Base-by-base conservation (phyloP, 1,140 invertebrate species). In the Scaptomyza pallida region DNA sequence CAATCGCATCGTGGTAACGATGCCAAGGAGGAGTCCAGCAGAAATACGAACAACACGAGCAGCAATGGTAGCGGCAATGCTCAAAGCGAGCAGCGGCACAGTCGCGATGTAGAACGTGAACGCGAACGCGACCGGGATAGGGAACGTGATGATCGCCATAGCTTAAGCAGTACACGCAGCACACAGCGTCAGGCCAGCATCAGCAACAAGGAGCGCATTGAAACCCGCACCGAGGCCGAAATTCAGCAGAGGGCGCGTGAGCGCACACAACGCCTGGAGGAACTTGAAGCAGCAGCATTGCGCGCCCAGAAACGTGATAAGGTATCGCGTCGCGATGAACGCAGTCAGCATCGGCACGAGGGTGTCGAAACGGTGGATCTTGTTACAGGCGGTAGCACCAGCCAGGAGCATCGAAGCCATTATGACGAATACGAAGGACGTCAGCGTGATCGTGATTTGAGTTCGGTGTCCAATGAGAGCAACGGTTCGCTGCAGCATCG, bases 391-490 rank as follows among this genome's bases (percentile, higher is more conserved):
- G 71, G 51, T 21, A 61, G 15, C 43, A 64, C 8, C 57, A 57
- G n/a, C 5, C 68, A 72, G 45, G 72, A 90, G 40, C 92, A 89
- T 40, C 79, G 86, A 5, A 37, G 33, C 0, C 79, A 83, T 16
- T 83, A 79, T 37, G 83, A 89, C 0, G 83, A 89, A n/a, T 89
- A 72, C 19, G 92, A 93, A 23, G 77, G 78, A 15, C 65, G 88
- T 0, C 79, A 75, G 30, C 69, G 91, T 9, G 91, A 91, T 52
- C 75, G 90, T 5, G 90, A 91, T 59, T 62, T 91, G 5, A 91
- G 91, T 71, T 91, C 91, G 1, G 90, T 91, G 1, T 91, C 91
- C 21, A 91, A 91, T 59, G 90, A 91, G 16, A 92, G 90, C 75
- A 91, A 90, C n/a, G 92, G 91, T 23, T 92, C 92, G 8, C 50